Evolutionary conservation across 2,888 invertebrate genomes (phyloP), one percentile per base, ranked within the genome.

Genomic region (Escarpia spicata): DNA sequence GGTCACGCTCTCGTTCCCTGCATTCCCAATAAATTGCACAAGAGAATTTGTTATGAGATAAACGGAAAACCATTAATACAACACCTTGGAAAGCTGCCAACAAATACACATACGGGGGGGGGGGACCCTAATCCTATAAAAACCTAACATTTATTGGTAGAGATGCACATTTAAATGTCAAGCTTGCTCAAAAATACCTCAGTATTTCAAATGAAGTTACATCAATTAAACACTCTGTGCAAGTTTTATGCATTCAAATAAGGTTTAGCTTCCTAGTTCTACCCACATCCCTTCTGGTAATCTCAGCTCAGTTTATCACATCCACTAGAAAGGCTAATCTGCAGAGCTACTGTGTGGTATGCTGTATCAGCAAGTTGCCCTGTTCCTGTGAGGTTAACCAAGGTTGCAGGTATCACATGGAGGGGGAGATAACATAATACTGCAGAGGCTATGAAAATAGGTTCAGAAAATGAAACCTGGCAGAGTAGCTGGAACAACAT

Each of bases 321-420:
- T 75, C 26, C 0, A 4, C 75, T 75, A 75, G 75, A 26, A 26
- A 75, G 75, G 26, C 75, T 75, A 26, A 75, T 75, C 75, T 75
- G 26, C 75, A 75, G 75, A 75, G n/a, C 19, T 75, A 4, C 26
- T 26, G 26, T 75, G 26, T 75, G 75, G 75, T 75, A 75, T 75
- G 75, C 75, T 75, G 75, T 75, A 75, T 75, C 75, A 75, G 75
- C 75, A 19, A 75, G 75, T 75, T 75, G 75, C 75, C 75, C n/a
- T 75, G 26, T 75, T 75, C 75, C 4, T 26, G 1, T 75, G 19
- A 75, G 75, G 75, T 75, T 75, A 75, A 75, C 75, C n/a, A 26
- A 6, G 26, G 75, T 3, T 26, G 19, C 75, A 26, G 75, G 26
- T 75, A 75, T 75, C n/a, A 75, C 75, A 26, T 26, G 4, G 75